Conservation (phyloP, 2,888 invertebrate genomes). For the Callimorpha dominula region DNA sequence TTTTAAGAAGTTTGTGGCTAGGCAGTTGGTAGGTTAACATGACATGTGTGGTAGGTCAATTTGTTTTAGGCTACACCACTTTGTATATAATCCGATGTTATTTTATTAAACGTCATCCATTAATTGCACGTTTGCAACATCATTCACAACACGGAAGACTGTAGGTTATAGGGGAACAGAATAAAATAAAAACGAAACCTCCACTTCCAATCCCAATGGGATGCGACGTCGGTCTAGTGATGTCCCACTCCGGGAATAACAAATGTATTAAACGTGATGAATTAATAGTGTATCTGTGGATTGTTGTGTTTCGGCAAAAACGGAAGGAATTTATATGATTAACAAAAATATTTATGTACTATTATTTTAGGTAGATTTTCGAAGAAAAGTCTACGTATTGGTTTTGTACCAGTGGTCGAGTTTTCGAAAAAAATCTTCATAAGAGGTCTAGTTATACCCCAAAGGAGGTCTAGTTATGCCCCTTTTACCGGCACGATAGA, state of each 20-base stretch:
- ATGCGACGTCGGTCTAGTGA: conserved; percentile 26
- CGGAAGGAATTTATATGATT: not conserved
- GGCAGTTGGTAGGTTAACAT: no score
- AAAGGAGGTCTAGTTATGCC: no score
- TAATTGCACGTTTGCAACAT: conserved; percentile 13
- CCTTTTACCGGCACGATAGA: no score
- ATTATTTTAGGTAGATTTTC: no score
- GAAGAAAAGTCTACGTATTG: no score
- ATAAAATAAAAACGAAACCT: conserved; percentile 38
- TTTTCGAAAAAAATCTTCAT: no score
- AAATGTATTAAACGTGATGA: conserved; percentile 23
- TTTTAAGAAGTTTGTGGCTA: no score
- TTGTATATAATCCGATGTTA: not conserved
- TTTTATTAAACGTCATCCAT: not conserved
- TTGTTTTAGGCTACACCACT: no score
- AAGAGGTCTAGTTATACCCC: no score
- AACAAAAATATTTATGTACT: not conserved
- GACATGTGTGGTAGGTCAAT: no score
- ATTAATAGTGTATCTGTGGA: conserved; percentile 3
- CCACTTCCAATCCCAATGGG: conserved; percentile 23
- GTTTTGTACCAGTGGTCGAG: no score
- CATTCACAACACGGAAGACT: not conserved
- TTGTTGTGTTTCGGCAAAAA: conserved; percentile 3
- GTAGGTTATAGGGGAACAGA: conserved; percentile 17
- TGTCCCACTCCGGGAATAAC: conserved; percentile 25